These are phyloP conservation scores for Armadillidium nasatum DNA, from an alignment of 1,140 invertebrate genomes.

Conservation along the genomic window DNA sequence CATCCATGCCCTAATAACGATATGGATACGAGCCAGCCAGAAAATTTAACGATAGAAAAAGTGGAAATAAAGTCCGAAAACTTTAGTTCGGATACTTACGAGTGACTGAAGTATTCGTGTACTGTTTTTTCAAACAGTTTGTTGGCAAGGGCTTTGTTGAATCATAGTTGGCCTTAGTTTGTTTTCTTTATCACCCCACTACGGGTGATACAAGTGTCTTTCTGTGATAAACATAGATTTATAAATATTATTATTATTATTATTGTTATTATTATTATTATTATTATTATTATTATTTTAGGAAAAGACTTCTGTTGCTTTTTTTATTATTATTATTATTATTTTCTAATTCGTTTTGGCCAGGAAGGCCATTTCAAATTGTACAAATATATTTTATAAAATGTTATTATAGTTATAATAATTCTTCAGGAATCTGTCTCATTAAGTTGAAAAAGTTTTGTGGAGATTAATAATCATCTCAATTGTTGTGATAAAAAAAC, in stretches of 20 bases:
- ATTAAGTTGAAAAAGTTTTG: no score
- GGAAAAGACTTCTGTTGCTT: no score
- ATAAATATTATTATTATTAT: no score
- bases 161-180: neutral
- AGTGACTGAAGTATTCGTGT: neutral
- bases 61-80: neutral
- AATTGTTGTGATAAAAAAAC: neutral
- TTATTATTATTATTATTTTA: no score
- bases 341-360: no score
- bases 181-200: neutral
- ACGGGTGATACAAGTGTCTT: neutral
- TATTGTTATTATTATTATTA: no score
- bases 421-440: no score
- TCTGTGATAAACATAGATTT: neutral
- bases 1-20: neutral
- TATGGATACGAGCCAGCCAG: neutral
- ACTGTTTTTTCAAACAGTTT: neutral
- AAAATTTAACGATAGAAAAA: neutral
- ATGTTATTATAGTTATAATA: no score
- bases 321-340: no score
- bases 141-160: neutral
- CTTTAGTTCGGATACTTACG: neutral
- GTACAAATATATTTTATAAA: no score
- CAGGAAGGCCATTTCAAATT: no score
- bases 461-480: neutral